phyloP scores from a whole-genome alignment of 2,113 vertebrate genomes.

The Corythornis vintsioides region DNA sequence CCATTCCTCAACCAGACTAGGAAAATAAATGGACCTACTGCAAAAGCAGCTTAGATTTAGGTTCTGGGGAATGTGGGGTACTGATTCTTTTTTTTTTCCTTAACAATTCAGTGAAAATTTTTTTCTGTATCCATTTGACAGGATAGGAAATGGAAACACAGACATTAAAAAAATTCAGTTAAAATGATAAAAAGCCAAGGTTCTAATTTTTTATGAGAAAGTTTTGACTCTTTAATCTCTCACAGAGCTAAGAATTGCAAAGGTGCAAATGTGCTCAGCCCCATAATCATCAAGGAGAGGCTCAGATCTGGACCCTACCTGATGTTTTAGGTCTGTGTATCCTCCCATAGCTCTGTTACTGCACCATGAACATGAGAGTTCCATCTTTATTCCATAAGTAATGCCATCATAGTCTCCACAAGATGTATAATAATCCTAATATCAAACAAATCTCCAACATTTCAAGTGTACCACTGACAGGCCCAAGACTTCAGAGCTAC shows the following conservation, averaged over 20 bases:
- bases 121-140: background rate
- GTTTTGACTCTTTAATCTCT: background rate
- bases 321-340: background rate
- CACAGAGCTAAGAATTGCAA: background rate
- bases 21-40: slow-evolving; percentile 1
- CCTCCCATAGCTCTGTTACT: background rate
- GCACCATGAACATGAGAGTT: background rate
- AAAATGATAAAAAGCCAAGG: background rate
- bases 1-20: background rate
- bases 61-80: background rate
- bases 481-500: background rate
- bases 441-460: background rate
- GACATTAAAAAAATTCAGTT: background rate
- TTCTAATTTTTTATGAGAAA: background rate
- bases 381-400: background rate
- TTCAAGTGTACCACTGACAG: background rate
- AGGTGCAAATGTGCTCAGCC: background rate
- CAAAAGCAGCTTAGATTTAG: background rate
- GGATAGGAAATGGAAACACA: background rate
- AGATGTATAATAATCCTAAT: background rate
- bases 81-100: background rate
- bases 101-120: background rate
- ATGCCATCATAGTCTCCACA: background rate
- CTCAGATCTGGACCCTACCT: background rate
- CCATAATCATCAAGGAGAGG: background rate